Percentiles rank a stretch among this genome's conserved stretches.
These are phyloP conservation scores for Halcyon senegalensis DNA, from an alignment of 2,113 vertebrate species.

Conservation along the genomic window DNA sequence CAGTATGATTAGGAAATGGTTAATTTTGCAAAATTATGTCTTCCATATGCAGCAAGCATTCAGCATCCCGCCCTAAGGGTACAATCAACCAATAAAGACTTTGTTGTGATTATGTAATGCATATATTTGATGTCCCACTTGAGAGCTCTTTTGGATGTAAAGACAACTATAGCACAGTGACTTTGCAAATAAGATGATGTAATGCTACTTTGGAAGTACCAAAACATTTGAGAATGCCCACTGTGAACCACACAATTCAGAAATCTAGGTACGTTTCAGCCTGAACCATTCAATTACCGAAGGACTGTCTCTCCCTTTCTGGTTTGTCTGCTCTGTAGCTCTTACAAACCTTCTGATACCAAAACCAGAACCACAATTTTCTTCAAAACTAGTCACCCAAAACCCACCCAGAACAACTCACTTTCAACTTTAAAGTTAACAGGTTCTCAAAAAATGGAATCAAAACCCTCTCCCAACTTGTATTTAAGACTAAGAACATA, in stretches of 20 bases:
- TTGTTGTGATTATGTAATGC: conserved; percentile 55
- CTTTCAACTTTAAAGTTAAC: not conserved
- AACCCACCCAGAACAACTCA: not conserved
- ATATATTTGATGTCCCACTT: conserved; percentile 42
- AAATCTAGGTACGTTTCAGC: not conserved
- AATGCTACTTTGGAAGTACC: conserved; percentile 1
- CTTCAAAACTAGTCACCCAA: not conserved
- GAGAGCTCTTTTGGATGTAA: conserved; percentile 27
- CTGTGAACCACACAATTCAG: not conserved
- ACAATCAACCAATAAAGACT: conserved; percentile 33
- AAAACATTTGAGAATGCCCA: not conserved
- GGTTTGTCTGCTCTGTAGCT: not conserved
- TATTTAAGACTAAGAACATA: not conserved
- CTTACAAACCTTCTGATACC: not conserved
- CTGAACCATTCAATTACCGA: not conserved
- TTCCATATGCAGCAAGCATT: conserved; percentile 22
- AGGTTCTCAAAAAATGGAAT: not conserved
- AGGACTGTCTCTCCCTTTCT: not conserved
- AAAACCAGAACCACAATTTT: not conserved
- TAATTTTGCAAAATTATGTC: conserved; percentile 15
- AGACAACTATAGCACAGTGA: conserved; percentile 19
- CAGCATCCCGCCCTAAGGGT: conserved; percentile 31
- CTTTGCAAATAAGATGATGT: conserved; percentile 45
- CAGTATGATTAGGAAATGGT: not conserved
- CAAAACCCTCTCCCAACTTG: not conserved